These are phyloP conservation scores for Agonum fuliginosum DNA, from an alignment of 2,888 invertebrate species.

Conservation along the genomic window DNA sequence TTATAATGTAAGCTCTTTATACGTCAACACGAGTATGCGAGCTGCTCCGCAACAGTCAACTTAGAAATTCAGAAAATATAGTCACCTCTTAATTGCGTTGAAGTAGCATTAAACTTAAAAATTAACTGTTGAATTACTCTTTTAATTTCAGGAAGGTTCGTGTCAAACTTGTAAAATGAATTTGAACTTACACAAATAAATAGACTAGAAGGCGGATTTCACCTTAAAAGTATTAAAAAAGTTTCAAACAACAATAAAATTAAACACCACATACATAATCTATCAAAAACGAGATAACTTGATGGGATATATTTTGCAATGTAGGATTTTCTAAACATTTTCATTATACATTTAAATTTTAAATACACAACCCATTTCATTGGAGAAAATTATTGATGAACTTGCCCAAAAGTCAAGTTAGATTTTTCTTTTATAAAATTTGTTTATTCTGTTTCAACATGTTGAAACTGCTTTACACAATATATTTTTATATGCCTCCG, in stretches of 20 bases:
- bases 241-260: background rate
- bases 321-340: background rate
- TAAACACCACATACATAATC: background rate
- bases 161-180: background rate
- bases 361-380: too few species aligned
- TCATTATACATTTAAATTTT: background rate
- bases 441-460: too few species aligned
- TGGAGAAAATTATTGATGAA: too few species aligned
- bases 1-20: background rate
- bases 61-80: too few species aligned
- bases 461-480: too few species aligned
- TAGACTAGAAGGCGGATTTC: background rate
- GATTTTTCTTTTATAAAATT: too few species aligned
- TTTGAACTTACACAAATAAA: background rate
- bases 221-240: background rate
- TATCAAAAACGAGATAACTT: background rate
- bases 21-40: background rate
- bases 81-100: too few species aligned
- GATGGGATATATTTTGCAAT: background rate
- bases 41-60: too few species aligned
- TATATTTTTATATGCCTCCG: too few species aligned
- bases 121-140: too few species aligned
- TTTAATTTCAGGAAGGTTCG: background rate
- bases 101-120: too few species aligned
- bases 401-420: too few species aligned